Conservation (phyloP, 2,113 vertebrate genomes). For the Argyrosomus japonicus region DNA sequence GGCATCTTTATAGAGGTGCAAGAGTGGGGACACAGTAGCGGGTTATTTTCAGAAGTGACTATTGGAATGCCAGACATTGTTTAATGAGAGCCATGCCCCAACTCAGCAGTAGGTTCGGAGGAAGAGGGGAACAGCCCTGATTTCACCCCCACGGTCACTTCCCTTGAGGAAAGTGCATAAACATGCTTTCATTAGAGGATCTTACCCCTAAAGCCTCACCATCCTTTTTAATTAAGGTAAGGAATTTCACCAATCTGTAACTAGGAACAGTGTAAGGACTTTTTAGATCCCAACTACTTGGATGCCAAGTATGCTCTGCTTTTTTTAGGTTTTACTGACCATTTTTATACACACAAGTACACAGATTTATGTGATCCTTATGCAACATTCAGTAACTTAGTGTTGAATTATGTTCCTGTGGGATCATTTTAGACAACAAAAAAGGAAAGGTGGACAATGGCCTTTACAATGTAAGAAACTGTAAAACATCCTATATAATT, state of each 20-base stretch:
- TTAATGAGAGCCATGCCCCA: constrained; percentile 68
- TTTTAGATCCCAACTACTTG: constrained; percentile 29
- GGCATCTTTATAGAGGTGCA: constrained; percentile 26
- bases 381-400: not conserved
- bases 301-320: constrained; percentile 26
- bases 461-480: not conserved
- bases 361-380: constrained; percentile 4
- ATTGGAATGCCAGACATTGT: constrained; percentile 70
- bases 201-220: constrained; percentile 39
- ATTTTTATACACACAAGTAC: constrained; percentile 2
- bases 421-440: no score
- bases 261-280: not conserved
- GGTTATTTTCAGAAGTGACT: constrained; percentile 65
- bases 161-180: constrained; percentile 63
- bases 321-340: not conserved
- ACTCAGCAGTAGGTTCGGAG: constrained; percentile 48
- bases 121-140: not conserved
- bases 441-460: not conserved
- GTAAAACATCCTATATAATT: not conserved
- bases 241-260: constrained; percentile 52
- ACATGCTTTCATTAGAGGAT: constrained; percentile 74
- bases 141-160: not conserved
- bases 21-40: constrained; percentile 23
- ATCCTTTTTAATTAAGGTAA: constrained; percentile 69
- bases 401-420: no score